Conservation (phyloP, 2,797 vertebrate genomes). For the Poliocrania exsul region DNA sequence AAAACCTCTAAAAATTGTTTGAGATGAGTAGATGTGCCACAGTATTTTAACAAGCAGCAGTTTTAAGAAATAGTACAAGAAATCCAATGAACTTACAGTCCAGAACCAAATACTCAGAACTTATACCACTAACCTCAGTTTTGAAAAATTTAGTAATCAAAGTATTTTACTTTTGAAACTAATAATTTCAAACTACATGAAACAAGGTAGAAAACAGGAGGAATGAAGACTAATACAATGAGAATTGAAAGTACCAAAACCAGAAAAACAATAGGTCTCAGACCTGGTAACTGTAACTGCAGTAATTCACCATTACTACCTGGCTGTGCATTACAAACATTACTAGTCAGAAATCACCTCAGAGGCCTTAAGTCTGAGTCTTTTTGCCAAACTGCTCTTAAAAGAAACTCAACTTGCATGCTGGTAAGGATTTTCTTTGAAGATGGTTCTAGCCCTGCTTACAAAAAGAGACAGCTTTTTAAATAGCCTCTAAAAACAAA, state of each 20-base stretch:
- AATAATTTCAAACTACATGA: neutral
- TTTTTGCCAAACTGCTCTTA: neutral
- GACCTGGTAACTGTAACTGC: neutral
- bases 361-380: neutral
- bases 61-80: neutral
- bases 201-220: neutral
- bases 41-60: neutral
- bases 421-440: neutral
- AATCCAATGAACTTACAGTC: neutral
- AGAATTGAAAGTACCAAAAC: neutral
- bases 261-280: neutral
- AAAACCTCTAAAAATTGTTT: neutral
- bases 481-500: slow-evolving; percentile 10
- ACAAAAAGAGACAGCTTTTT: neutral
- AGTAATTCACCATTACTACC: neutral
- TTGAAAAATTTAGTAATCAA: neutral
- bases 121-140: neutral
- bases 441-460: neutral
- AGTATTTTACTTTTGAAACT: neutral
- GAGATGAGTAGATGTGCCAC: neutral
- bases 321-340: neutral
- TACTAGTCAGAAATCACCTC: neutral
- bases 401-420: neutral
- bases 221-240: neutral
- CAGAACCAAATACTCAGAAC: neutral